Base-by-base conservation (phyloP, 2,888 invertebrate genomes). In the Heteromyza rotundicornis region DNA sequence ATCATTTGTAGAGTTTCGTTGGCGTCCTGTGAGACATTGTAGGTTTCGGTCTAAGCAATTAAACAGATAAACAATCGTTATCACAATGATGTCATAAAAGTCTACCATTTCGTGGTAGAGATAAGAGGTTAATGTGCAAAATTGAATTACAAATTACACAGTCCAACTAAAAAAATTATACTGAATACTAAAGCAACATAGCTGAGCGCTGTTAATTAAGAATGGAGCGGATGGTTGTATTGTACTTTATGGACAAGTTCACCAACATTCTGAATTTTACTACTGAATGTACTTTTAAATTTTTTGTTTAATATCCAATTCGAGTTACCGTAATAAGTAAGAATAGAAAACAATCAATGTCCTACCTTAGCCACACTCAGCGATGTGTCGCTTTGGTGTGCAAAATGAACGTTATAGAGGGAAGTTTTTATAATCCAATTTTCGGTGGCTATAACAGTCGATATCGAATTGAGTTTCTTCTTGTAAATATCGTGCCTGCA, bases 381-480 rank as follows among this genome's bases (percentile, higher is more conserved):
- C 1, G 88, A 85, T 19, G 93, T 89, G 80, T 95, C 94, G 69
- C 85, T 86, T 80, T 96, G 96, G 78, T 92, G 91, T 0, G 92
- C 89, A 53, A 94, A 82, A 72, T 90, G 84, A 1, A 96, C 82
- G 65, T 84, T 86, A 73, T 95, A 92, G 44, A 92, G 89, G 0
- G 89, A 86, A 0, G 93, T 88, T 83, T 94, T 94, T 54, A 96
- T 87, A 22, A 96, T 88, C 95, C 95, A 96, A 64, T 91, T 92
- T 77, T 92, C 91, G 0, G 95, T 96, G 0, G 89, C 91, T 52
- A 93, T 85, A 27, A 92, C 86, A 72, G 88, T 89, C 66, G 87
- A 88, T 19, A 91, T 86, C 0, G 89, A 86, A 72, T 89, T 92
- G 22, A 90, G 86, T 64, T 87, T 86, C 64, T 92, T 86, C 22